phyloP scores from a whole-genome alignment of 2,113 vertebrate species.

The Hippolais icterina region DNA sequence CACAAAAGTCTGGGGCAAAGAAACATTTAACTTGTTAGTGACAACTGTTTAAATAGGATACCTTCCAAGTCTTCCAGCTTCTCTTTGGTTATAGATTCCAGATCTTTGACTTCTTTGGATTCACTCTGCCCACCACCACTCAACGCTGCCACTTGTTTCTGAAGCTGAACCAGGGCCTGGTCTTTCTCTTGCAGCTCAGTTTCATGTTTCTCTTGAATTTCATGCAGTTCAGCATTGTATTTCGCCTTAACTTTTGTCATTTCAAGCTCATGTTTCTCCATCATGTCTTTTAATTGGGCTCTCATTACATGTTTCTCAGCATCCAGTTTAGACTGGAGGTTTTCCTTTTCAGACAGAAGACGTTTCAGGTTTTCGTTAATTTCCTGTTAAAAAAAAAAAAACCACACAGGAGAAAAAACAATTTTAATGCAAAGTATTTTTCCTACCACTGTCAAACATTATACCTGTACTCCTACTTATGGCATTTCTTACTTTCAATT shows the following conservation, averaged over 20 bases:
- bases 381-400: slow-evolving; percentile 68
- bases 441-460: neutral
- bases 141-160: slow-evolving; percentile 73
- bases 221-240: slow-evolving; percentile 66
- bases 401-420: neutral
- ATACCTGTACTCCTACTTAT: rapidly evolving
- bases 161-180: slow-evolving; percentile 64
- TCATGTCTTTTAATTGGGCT: slow-evolving; percentile 86
- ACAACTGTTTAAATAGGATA: slow-evolving; percentile 3
- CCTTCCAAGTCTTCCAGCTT: slow-evolving; percentile 83
- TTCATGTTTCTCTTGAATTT: slow-evolving; percentile 74
- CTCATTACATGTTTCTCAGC: slow-evolving; percentile 92
- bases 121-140: neutral
- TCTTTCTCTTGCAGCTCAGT: slow-evolving; percentile 76
- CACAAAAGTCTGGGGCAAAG: rapidly evolving
- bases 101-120: neutral
- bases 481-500: slow-evolving; percentile 72
- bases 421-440: neutral
- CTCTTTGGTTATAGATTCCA: slow-evolving; percentile 49
- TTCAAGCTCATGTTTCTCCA: slow-evolving; percentile 86
- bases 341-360: slow-evolving; percentile 83
- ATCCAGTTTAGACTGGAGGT: slow-evolving; percentile 85
- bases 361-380: slow-evolving; percentile 75
- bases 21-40: neutral
- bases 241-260: slow-evolving; percentile 63